Evolutionary conservation across 2,888 invertebrate genomes (phyloP), one percentile per base, ranked within the genome.

Genomic region (Scaptomyza flava): DNA sequence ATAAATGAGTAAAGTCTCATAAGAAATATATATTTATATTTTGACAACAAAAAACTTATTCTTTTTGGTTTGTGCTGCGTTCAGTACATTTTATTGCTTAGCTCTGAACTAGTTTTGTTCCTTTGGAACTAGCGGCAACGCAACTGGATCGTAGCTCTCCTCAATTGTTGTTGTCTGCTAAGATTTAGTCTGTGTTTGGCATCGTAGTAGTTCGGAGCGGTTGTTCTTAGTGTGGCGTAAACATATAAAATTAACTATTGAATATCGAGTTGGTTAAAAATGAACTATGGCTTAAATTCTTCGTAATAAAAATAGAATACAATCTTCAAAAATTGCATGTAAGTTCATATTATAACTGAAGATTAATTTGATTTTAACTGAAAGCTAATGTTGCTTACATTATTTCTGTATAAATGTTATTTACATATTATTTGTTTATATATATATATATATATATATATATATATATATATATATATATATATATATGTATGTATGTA

Each of bases 111-210:
- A 14, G 46, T 45, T 41, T 11, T 31, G 7, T 2, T 8, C n/a
- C 3, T 48, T 7, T 12, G 14, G 60, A 70, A 61, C 71, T 43
- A 56, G 34, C 4, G 14, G 30, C 31, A 27, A 38, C 17, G 31
- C 34, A 41, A 48, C 14, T 59, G 46, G 47, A 33, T 72, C 54
- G 30, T 23, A 31, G 61, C 45, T 50, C 42, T 17, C 42, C 47
- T 38, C 34, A 54, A 58, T 62, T 77, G 63, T 74, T 77, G 72
- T 77, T 71, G 71, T 77, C 47, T 45, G 34, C 33, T 58, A 43
- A 59, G 51, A 62, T 57, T 80, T 68, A 69, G 77, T 69, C 67
- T 64, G 74, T 68, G 70, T 72, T 77, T 69, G 76, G 62, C 69
- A 46, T 74, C 61, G 61, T 66, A 77, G 58, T 74, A 56, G 79